Conservation (phyloP, 2,888 invertebrate genomes). For the Mimas tiliae region DNA sequence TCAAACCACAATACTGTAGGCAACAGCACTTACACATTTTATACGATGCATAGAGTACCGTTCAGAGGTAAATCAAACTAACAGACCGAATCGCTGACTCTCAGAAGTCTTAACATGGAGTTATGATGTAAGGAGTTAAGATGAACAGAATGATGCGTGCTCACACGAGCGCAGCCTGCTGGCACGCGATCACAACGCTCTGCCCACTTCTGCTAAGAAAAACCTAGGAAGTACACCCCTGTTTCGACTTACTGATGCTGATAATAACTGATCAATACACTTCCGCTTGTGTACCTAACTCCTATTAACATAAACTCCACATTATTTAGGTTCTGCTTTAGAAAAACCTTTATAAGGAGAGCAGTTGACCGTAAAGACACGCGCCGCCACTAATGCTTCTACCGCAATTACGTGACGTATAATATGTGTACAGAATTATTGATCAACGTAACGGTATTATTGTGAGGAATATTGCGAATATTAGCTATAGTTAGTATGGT, state of each 20-base stretch:
- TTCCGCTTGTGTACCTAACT: conserved; percentile 75
- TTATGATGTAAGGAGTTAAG: conserved; percentile 66
- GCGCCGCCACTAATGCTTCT: conserved; percentile 42
- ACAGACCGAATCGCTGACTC: conserved; percentile 55
- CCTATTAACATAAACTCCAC: conserved; percentile 42
- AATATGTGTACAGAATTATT: conserved; percentile 2
- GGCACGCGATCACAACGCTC: conserved; percentile 58
- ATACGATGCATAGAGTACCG: conserved; percentile 46
- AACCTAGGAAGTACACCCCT: conserved; percentile 69
- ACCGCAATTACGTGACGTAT: conserved; percentile 3
- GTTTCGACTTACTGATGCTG: conserved; percentile 62
- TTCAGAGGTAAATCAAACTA: conserved; percentile 58
- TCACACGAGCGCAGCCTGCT: conserved; percentile 65
- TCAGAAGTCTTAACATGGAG: conserved; percentile 54
- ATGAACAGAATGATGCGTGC: conserved; percentile 42
- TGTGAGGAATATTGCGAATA: not conserved
- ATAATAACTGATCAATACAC: conserved; percentile 70
- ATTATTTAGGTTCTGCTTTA: conserved; percentile 24
- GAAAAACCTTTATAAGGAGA: conserved; percentile 27
- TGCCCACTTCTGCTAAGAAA: conserved; percentile 56
- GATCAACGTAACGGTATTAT: not conserved
- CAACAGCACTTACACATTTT: not conserved
- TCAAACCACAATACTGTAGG: not conserved
- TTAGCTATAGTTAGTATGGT: not conserved
- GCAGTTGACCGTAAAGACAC: conserved; percentile 53